Percentiles rank a stretch among this genome's conserved stretches.
phyloP scores from a whole-genome alignment of 2,888 invertebrate species.

The Schrankia costaestrigalis region DNA sequence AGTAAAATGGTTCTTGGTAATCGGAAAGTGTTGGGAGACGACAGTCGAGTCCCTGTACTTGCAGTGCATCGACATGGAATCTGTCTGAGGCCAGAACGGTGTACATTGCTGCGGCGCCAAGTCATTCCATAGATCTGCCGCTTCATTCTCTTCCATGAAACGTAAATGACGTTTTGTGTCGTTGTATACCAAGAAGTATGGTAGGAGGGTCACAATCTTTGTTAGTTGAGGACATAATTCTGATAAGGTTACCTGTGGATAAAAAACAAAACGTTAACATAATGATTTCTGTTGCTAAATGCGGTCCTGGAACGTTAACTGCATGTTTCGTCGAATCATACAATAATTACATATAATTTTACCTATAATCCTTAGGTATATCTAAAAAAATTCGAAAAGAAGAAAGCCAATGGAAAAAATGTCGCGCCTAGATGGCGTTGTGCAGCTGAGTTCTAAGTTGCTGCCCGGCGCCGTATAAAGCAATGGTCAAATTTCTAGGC shows the following conservation, averaged over 20 bases:
- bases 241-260: conserved; percentile 81
- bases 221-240: conserved; percentile 87
- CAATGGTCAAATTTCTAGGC: too few species aligned
- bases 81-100: conserved; percentile 91
- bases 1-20: conserved; percentile 85
- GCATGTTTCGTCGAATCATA: too few species aligned
- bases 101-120: conserved; percentile 84
- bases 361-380: too few species aligned
- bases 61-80: conserved; percentile 89
- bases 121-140: conserved; percentile 91
- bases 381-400: too few species aligned
- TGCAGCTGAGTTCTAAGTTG: too few species aligned
- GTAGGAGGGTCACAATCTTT: conserved; percentile 88
- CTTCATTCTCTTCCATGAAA: conserved; percentile 93
- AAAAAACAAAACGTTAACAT: not conserved
- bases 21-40: conserved; percentile 88
- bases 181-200: conserved; percentile 89
- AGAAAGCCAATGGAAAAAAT: too few species aligned
- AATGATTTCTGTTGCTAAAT: too few species aligned
- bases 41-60: conserved; percentile 88
- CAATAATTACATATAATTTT: too few species aligned
- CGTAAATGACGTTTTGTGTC: conserved; percentile 82
- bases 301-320: too few species aligned
- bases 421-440: too few species aligned
- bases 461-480: too few species aligned